A percentile compares a stretch with the other conserved stretches of the same genome.
phyloP scores from a whole-genome alignment of 53 echinoderm and acorn worm species.

The Holothuria leucospilota region DNA sequence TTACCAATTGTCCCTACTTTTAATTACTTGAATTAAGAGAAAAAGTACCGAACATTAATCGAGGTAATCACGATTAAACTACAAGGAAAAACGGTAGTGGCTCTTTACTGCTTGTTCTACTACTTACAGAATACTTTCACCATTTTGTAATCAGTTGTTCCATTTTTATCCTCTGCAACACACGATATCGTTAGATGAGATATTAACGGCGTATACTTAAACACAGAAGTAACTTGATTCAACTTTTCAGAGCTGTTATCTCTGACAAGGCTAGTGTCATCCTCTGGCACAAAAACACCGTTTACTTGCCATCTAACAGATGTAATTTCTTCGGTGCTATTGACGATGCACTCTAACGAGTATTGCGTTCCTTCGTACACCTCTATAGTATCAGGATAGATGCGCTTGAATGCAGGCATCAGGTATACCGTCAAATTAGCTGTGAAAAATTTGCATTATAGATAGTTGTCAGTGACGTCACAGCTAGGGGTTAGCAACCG shows the following conservation, averaged over 20 bases:
- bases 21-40: too few species aligned
- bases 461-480: too few species aligned
- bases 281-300: not conserved
- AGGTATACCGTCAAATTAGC: not conserved
- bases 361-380: not conserved
- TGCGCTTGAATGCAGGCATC: conserved; percentile 5
- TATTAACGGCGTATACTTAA: not conserved
- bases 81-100: too few species aligned
- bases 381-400: conserved; percentile 12
- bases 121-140: conserved; percentile 1
- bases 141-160: not conserved
- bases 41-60: too few species aligned
- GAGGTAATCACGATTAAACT: too few species aligned
- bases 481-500: too few species aligned
- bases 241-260: not conserved
- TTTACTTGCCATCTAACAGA: conserved; percentile 16
- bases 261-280: not conserved
- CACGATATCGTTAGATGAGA: conserved; percentile 14
- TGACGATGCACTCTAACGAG: not conserved
- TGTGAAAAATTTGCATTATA: not conserved
- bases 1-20: too few species aligned
- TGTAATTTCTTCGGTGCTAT: conserved; percentile 6
- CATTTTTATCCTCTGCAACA: not conserved
- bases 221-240: conserved; percentile 1
- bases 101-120: too few species aligned